Percentiles rank a stretch among this genome's conserved stretches.
Evolutionary conservation across 2,888 invertebrate species (phyloP).

Genomic region (Portevinia maculata): DNA sequence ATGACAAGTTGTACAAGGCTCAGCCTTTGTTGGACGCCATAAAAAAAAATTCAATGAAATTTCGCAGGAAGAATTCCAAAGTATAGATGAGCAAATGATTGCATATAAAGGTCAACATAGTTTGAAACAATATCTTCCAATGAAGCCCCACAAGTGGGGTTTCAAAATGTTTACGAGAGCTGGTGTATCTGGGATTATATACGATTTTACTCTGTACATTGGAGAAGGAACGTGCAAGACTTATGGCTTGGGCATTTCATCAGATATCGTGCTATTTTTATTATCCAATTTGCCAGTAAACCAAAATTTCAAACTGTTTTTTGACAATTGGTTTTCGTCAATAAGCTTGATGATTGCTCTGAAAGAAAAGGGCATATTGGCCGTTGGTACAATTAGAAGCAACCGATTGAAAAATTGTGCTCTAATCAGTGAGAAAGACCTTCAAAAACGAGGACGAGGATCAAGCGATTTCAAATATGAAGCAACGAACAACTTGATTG

Average conservation of each 20-base stretch:
- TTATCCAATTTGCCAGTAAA: conserved; percentile 39
- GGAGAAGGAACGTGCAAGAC: conserved; percentile 61
- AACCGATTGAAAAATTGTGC: conserved; percentile 60
- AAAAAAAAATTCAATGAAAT: conserved; percentile 25
- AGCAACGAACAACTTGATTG: conserved; percentile 59
- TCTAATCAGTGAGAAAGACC: conserved; percentile 55
- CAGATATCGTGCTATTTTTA: conserved; percentile 45
- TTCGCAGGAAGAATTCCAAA: conserved; percentile 49
- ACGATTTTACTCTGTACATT: too few relatives aligned
- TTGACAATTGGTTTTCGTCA: conserved; percentile 61
- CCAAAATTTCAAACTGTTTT: conserved; percentile 59
- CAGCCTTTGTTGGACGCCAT: conserved; percentile 33
- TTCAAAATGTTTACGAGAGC: too few relatives aligned
- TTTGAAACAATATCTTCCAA: too few relatives aligned
- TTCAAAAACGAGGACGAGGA: conserved; percentile 61
- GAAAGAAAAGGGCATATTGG: conserved; percentile 58
- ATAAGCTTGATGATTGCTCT: conserved; percentile 43
- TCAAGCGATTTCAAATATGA: conserved; percentile 68
- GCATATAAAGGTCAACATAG: too few relatives aligned
- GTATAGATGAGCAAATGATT: too few relatives aligned
- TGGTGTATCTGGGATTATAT: too few relatives aligned
- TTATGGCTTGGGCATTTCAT: conserved; percentile 56
- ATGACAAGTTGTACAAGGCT: conserved; percentile 23
- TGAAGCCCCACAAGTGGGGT: too few relatives aligned
- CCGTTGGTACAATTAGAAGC: conserved; percentile 60